Conservation (phyloP, 1,140 invertebrate genomes). For the Aphelinus certus region DNA sequence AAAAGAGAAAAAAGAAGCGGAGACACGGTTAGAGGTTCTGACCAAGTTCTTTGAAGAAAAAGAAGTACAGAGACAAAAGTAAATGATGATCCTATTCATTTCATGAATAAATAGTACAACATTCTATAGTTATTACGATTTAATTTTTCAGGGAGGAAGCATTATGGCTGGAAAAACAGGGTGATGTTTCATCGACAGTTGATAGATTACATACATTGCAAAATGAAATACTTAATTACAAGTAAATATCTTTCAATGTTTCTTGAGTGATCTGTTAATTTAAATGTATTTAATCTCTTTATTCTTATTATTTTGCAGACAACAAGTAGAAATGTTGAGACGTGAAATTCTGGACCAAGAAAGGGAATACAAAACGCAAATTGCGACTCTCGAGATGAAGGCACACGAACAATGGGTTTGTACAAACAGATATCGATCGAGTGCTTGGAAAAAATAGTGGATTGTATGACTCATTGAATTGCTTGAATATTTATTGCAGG, state of each 20-base stretch:
- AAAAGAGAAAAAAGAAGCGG: constrained; percentile 81
- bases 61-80: constrained; percentile 86
- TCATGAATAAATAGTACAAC: constrained; percentile 46
- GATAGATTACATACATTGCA: constrained; percentile 81
- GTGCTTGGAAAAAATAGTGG: not conserved
- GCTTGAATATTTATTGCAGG: constrained; percentile 47
- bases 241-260: constrained; percentile 66
- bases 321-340: constrained; percentile 77
- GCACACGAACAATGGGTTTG: constrained; percentile 80
- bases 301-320: constrained; percentile 61
- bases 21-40: constrained; percentile 84
- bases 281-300: constrained; percentile 14
- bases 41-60: constrained; percentile 90
- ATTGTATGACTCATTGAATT: too few species aligned
- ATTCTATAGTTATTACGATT: not conserved
- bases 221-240: constrained; percentile 82
- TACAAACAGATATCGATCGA: constrained; percentile 21
- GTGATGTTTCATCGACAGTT: constrained; percentile 80
- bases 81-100: constrained; percentile 41
- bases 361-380: constrained; percentile 78
- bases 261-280: not conserved
- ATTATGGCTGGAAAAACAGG: constrained; percentile 83
- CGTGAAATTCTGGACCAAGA: constrained; percentile 84
- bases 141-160: constrained; percentile 76
- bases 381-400: constrained; percentile 78